Percentiles rank a stretch among this genome's conserved stretches.
Conservation (phyloP, 2,797 vertebrate species). For the Bryconaethiops microstoma region DNA sequence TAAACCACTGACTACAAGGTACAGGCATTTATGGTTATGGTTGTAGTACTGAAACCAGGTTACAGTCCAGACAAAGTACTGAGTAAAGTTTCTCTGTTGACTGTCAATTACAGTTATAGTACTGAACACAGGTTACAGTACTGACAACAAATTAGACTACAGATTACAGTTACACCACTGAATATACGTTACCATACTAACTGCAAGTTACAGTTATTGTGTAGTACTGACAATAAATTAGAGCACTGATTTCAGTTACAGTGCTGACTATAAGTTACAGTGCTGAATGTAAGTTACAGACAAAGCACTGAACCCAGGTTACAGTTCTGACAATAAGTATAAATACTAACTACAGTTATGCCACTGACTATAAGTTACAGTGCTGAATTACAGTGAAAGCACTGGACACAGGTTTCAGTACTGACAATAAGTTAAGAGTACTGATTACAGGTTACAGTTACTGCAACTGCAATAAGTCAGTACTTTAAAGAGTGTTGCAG, state of each 20-base stretch:
- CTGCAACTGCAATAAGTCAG: too few species aligned
- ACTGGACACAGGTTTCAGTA: background rate
- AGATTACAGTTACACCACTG: background rate
- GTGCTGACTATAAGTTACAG: background rate
- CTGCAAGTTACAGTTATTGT: background rate
- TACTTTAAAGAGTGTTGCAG: too few species aligned
- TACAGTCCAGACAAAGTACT: background rate
- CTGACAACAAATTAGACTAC: background rate
- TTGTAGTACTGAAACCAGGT: background rate
- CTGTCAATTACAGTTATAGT: background rate
- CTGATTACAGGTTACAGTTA: background rate
- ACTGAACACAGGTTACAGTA: background rate
- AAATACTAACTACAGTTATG: background rate
- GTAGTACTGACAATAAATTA: too few species aligned
- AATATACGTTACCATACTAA: background rate
- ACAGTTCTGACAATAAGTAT: too few species aligned
- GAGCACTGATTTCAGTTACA: background rate
- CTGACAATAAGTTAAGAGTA: background rate
- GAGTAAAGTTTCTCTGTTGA: background rate
- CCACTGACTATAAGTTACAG: background rate
- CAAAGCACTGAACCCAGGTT: background rate
- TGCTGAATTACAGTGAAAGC: too few species aligned
- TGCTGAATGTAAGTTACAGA: background rate
- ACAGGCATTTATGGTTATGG: background rate
- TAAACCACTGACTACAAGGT: background rate